A percentile compares a stretch with the other conserved stretches of the same genome.
Conservation (phyloP, 2,888 invertebrate species). For the Zele albiditarsus region DNA sequence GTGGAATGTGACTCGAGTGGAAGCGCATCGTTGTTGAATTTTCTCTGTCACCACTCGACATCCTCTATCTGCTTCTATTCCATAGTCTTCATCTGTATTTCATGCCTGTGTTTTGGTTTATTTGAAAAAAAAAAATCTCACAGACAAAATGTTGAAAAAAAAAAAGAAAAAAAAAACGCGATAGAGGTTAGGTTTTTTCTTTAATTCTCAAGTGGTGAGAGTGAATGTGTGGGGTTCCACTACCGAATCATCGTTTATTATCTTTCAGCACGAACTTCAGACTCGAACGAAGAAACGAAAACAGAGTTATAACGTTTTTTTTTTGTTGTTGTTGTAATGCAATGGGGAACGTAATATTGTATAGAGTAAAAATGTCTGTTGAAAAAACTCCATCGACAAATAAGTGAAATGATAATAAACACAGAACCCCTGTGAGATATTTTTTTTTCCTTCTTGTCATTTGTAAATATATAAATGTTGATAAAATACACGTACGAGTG, state of each 20-base stretch:
- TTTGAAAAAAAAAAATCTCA: conserved; percentile 13
- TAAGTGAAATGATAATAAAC: conserved; percentile 36
- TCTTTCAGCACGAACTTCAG: conserved; percentile 38
- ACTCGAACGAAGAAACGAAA: conserved; percentile 27
- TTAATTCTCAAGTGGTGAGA: neutral
- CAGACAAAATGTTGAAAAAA: conserved; percentile 17
- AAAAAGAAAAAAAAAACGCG: too few relatives aligned
- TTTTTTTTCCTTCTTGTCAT: conserved; percentile 1
- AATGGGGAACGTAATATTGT: neutral
- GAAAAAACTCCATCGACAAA: conserved; percentile 32
- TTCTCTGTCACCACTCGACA: conserved; percentile 13
- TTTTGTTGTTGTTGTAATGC: neutral
- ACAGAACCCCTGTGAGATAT: conserved; percentile 19
- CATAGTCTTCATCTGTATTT: conserved; percentile 21
- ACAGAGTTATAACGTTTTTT: neutral
- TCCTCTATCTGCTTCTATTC: conserved; percentile 11
- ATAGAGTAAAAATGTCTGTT: conserved; percentile 13
- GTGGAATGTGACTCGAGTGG: conserved; percentile 40
- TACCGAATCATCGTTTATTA: conserved; percentile 41
- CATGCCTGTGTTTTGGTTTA: conserved; percentile 3
- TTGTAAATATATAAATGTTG: conserved; percentile 26
- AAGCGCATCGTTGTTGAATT: conserved; percentile 22
- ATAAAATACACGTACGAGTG: conserved; percentile 31
- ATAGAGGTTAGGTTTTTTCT: neutral
- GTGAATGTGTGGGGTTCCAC: conserved; percentile 6